Evolutionary conservation across 2,113 vertebrate genomes (phyloP).

Genomic region (Syngnathus typhle): DNA sequence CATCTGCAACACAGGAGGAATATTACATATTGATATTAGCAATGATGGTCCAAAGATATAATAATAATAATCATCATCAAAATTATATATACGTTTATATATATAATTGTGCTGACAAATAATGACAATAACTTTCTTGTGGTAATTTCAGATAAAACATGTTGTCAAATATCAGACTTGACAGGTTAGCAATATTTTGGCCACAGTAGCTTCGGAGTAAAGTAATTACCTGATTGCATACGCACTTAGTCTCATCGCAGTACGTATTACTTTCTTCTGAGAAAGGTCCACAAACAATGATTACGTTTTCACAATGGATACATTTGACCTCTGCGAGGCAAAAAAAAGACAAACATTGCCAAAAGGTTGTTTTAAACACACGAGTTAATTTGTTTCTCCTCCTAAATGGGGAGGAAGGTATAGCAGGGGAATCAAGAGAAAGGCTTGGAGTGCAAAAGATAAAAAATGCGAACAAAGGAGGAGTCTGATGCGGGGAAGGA

Average conservation of each 20-base stretch:
- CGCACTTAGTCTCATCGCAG: not conserved
- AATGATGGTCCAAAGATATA: not conserved
- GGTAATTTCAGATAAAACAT: too few species aligned
- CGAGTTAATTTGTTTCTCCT: conserved; percentile 1
- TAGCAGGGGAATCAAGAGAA: conserved; percentile 1
- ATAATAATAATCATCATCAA: too few species aligned
- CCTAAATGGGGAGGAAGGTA: not conserved
- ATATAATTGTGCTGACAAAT: too few species aligned
- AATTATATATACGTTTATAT: too few species aligned
- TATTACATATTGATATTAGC: not conserved
- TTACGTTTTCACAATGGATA: not conserved
- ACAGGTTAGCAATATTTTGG: not conserved
- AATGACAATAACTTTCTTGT: too few species aligned
- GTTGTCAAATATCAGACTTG: not conserved
- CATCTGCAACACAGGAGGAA: not conserved
- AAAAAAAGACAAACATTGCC: not conserved
- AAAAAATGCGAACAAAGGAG: conserved; percentile 17
- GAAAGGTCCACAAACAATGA: not conserved
- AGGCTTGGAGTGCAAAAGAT: conserved; percentile 16
- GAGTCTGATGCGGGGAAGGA: conserved; percentile 16
- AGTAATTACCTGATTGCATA: too few species aligned
- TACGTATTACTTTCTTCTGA: not conserved
- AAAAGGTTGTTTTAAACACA: conserved; percentile 4
- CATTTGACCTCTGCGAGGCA: conserved; percentile 1
- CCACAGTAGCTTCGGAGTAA: too few species aligned